Base-by-base conservation (phyloP, 2,797 vertebrate species). In the Anguilla marmorata region DNA sequence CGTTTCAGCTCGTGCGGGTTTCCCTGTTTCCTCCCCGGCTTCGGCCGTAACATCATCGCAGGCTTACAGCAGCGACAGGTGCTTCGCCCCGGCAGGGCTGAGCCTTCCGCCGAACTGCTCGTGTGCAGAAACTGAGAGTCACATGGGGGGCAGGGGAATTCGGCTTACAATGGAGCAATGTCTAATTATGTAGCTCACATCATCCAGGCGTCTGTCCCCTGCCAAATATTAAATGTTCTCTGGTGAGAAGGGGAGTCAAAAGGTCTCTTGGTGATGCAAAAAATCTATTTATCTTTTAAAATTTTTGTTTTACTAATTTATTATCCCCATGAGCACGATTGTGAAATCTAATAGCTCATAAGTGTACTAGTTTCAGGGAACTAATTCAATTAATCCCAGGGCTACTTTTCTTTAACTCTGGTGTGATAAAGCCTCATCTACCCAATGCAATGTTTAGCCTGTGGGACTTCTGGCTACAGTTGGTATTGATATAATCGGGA, bases 11-110 rank as follows among this genome's bases (percentile, higher is more conserved):
- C 87, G 69, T 85, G 72, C 90, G 84, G 86, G 90, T 91, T 91
- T 90, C 89, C 90, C 88, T 87, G 87, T 92, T 90, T 93, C 88
- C 86, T 86, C 66, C 86, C 16, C 63, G 60, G 58, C 87, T 83
- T 56, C 50, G 84, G 88, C 87, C 87, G 84, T 85, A 52, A 88
- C 91, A 90, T 93, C 90, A 91, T 91, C 82, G 48, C 84, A 82
- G 86, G 48, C 52, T 89, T 79, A 87, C 88, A 33, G 41, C 84
- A 91, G 88, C 24, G 85, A 92, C 92, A 93, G 93, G 89, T 93
- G 92, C 90, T 82, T 58, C 50, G 2, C 24, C 56, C 37, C 50
- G 21, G 60, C 50, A 14, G 24, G 2, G n/a, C 76, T 58, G 41
- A 58, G 21, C 24, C 50, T 83, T 41, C 5, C n/a, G 33, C 50